Evolutionary conservation across 2,113 vertebrate genomes (phyloP).

Genomic region (Notiomystis cincta): DNA sequence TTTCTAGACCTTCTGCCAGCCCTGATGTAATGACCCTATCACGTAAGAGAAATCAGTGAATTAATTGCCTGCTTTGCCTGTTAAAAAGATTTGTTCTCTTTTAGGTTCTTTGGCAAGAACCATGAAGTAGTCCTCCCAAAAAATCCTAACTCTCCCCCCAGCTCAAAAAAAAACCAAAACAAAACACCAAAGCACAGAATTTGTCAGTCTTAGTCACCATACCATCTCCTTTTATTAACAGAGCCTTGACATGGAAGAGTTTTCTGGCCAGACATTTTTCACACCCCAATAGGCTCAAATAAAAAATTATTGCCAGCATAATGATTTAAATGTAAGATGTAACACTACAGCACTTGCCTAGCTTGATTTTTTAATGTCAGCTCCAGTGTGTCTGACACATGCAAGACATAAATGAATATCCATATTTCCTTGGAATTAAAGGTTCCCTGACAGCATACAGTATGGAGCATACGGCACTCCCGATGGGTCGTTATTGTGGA

Average conservation of each 20-base stretch:
- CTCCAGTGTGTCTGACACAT: slow-evolving; percentile 47
- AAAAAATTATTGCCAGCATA: slow-evolving; percentile 55
- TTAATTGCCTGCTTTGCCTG: background rate
- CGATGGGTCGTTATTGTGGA: background rate
- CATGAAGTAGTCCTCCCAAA: background rate
- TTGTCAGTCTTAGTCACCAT: background rate
- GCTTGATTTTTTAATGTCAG: slow-evolving; percentile 46
- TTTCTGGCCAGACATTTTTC: slow-evolving; percentile 64
- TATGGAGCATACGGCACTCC: background rate
- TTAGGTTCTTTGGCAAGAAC: background rate
- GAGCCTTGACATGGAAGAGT: slow-evolving; percentile 9
- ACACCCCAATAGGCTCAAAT: slow-evolving; percentile 55
- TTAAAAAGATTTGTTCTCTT: slow-evolving; percentile 2
- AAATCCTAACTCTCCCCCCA: background rate
- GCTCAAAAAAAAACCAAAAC: background rate
- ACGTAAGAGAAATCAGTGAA: background rate
- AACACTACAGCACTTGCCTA: slow-evolving; percentile 50
- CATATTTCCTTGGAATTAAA: slow-evolving; percentile 45
- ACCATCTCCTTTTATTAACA: slow-evolving; percentile 34
- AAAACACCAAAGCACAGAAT: background rate
- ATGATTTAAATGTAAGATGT: slow-evolving; percentile 57
- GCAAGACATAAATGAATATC: slow-evolving; percentile 47
- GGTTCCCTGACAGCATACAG: slow-evolving; percentile 2
- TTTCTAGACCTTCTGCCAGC: background rate
- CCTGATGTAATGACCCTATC: background rate